These are phyloP conservation scores for Leptosomus discolor DNA, from an alignment of 2,113 vertebrate species.

Conservation along the genomic window DNA sequence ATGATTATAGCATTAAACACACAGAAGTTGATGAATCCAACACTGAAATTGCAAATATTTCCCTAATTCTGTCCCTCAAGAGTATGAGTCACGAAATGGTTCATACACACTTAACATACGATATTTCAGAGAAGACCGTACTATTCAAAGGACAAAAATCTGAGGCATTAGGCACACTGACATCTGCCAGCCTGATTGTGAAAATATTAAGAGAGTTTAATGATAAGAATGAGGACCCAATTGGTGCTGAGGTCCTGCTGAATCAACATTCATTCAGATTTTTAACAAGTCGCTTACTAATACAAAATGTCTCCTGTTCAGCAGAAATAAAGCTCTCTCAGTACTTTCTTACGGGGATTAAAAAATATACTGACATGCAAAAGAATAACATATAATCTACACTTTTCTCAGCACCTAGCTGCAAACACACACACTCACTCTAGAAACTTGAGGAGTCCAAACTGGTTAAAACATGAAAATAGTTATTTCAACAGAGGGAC, in stretches of 20 bases:
- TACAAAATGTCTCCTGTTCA: not conserved
- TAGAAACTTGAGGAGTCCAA: not conserved
- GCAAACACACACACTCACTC: not conserved
- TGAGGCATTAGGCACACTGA: not conserved
- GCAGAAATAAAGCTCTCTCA: not conserved
- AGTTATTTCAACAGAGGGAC: not conserved
- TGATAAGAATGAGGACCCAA: accelerated
- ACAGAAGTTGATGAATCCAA: not conserved
- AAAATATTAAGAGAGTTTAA: not conserved
- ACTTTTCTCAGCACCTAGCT: not conserved
- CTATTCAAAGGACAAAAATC: not conserved
- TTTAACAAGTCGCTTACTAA: not conserved
- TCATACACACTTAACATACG: not conserved
- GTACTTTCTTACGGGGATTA: not conserved
- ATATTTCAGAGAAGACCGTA: not conserved
- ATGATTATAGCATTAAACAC: not conserved
- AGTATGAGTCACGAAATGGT: not conserved
- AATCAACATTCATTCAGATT: not conserved
- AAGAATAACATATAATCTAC: not conserved
- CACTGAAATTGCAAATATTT: not conserved
- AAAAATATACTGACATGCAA: not conserved
- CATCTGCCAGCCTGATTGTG: not conserved
- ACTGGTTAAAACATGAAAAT: not conserved
- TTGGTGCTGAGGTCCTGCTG: not conserved
- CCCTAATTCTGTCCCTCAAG: not conserved